These are phyloP conservation scores for Troglohyphantes excavatus DNA, from an alignment of 2,888 invertebrate genomes.

Conservation along the genomic window DNA sequence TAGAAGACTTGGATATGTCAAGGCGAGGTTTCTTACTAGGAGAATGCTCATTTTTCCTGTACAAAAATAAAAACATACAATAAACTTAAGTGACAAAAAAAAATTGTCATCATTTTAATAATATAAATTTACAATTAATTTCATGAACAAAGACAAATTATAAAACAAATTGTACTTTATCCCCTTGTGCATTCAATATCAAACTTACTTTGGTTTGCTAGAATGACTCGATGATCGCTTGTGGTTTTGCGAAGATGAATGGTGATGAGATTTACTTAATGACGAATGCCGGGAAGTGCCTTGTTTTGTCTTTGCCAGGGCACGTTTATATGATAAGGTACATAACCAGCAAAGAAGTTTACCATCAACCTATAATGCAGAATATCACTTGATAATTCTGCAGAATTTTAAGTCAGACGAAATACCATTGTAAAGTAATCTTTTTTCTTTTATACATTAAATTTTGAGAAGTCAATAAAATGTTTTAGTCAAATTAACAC, in stretches of 20 bases:
- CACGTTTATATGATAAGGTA: constrained; percentile 94
- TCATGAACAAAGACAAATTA: too few relatives aligned
- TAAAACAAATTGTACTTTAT: too few relatives aligned
- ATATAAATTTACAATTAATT: too few relatives aligned
- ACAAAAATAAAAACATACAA: constrained; percentile 16
- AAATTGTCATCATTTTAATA: too few relatives aligned
- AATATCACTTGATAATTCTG: too few relatives aligned
- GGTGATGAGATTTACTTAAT: constrained; percentile 83
- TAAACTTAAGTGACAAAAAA: too few relatives aligned
- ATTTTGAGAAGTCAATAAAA: too few relatives aligned
- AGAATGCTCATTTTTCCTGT: constrained; percentile 65
- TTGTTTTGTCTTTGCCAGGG: constrained; percentile 94
- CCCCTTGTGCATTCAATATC: too few relatives aligned
- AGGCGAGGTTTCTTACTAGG: constrained; percentile 79
- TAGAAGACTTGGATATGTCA: constrained; percentile 75
- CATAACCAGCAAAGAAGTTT: constrained; percentile 97
- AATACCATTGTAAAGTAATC: too few relatives aligned
- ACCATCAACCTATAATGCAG: constrained; percentile 91
- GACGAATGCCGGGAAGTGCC: constrained; percentile 87
- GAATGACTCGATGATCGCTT: constrained; percentile 73
- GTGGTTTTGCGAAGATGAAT: constrained; percentile 77
- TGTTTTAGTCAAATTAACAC: too few relatives aligned
- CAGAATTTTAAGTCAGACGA: too few relatives aligned
- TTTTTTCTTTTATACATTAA: too few relatives aligned
- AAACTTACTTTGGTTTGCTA: constrained; percentile 84